phyloP scores from a whole-genome alignment of 2,888 invertebrate genomes.

The Eucera pruinosa region DNA sequence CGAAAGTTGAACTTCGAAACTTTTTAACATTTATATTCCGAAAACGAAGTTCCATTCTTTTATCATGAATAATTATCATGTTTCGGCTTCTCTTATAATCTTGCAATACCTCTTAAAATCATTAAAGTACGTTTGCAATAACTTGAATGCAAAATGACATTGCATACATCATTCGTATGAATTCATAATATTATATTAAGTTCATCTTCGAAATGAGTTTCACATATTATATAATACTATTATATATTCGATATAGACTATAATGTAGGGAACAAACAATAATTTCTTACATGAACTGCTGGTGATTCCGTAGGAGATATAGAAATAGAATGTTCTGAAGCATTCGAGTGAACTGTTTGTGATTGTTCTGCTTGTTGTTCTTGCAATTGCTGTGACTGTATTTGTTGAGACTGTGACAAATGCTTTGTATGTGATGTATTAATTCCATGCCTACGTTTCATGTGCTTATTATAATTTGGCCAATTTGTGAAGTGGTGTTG shows the following conservation, averaged over 20 bases:
- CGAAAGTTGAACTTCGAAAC: too few species aligned
- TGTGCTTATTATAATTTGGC: conserved; percentile 93
- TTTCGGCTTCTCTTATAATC: too few species aligned
- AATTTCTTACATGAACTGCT: conserved; percentile 71
- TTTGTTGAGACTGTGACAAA: conserved; percentile 72
- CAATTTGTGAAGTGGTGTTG: conserved; percentile 91
- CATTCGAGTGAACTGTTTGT: conserved; percentile 43
- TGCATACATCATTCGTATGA: not conserved
- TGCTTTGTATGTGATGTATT: conserved; percentile 85
- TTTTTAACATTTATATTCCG: too few species aligned
- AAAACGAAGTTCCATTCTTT: too few species aligned
- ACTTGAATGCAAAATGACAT: not conserved
- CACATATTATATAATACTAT: not conserved
- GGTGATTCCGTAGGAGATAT: conserved; percentile 65
- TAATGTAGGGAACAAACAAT: conserved; percentile 24
- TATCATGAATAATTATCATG: too few species aligned
- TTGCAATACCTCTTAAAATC: too few species aligned
- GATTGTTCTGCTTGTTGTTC: conserved; percentile 63
- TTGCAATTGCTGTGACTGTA: conserved; percentile 66
- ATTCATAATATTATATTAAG: not conserved
- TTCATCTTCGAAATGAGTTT: conserved; percentile 9
- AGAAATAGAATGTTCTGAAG: conserved; percentile 56
- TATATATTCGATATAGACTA: not conserved
- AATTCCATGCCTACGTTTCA: conserved; percentile 90
- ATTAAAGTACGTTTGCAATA: too few species aligned